phyloP scores from a whole-genome alignment of 2,113 vertebrate genomes.

The Chaenogobius annularis region DNA sequence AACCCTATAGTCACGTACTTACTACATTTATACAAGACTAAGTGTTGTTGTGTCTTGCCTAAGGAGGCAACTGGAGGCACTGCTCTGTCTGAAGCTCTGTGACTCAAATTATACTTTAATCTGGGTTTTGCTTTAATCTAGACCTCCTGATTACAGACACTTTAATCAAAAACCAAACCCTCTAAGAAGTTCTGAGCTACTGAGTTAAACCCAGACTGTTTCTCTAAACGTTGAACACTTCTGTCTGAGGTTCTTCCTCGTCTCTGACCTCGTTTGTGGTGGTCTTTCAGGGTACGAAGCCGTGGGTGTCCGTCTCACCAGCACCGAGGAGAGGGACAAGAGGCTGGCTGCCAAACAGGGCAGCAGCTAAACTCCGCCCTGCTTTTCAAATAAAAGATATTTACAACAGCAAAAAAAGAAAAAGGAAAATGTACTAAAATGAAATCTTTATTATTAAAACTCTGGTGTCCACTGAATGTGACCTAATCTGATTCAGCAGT shows the following conservation, averaged over 20 bases:
- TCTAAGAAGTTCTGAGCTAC: slow-evolving; percentile 78
- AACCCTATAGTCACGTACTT: no score
- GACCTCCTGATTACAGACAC: not conserved
- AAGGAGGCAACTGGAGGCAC: no score
- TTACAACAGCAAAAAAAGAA: slow-evolving; percentile 60
- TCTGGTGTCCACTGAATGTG: slow-evolving; percentile 22
- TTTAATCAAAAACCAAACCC: slow-evolving; percentile 44
- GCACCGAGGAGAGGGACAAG: slow-evolving; percentile 98
- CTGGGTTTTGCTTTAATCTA: not conserved
- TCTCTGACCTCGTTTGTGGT: no score
- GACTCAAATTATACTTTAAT: no score
- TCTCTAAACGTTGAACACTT: no score
- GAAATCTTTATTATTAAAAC: slow-evolving; percentile 43
- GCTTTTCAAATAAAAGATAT: slow-evolving; percentile 79
- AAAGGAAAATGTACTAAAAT: slow-evolving; percentile 43
- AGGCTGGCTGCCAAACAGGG: slow-evolving; percentile 92
- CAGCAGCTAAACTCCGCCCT: slow-evolving; percentile 79
- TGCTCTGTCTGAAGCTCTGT: no score
- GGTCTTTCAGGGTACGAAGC: slow-evolving; percentile 88
- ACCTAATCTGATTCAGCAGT: slow-evolving; percentile 31
- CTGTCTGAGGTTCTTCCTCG: no score
- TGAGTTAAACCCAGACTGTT: no score
- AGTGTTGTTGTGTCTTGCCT: no score
- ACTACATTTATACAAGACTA: no score
- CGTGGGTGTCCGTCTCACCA: slow-evolving; percentile 96